Base-by-base conservation (phyloP, 2,113 vertebrate genomes). In the Hystrix cristata region DNA sequence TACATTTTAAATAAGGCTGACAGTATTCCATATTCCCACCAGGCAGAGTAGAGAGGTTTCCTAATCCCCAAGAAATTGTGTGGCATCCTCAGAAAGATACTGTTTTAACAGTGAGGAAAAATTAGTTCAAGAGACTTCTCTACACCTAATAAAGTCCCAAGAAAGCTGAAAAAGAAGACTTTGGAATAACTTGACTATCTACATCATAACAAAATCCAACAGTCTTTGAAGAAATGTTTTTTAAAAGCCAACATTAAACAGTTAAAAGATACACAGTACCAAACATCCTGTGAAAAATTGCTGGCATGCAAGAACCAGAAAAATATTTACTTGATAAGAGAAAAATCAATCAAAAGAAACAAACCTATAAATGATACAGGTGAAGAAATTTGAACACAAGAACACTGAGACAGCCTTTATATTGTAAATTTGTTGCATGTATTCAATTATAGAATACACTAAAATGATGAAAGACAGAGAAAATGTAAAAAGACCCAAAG, bases 311-410 rank as follows among this genome's bases (percentile, higher is more conserved):
- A 90, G 19, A 38, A 38, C 34, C 46, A 60, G 9, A 29, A 93
- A 93, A 88, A 85, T 69, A 59, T 60, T 57, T 89, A 65, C 13
- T 11, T 25, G 14, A n/a, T 16, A 92, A 82, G 29, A 84, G 43
- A 87, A 90, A 95, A 80, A 34, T 43, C 60, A 92, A 31, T 72
- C 69, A 87, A 84, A 12, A 93, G n/a, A 93, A 87, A 80, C 31
- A 87, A 59, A 79, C 5, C 13, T 11, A 67, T 31, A 88, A 25
- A 62, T 48, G 59, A 59, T 1, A 53, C 10, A 79, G 12, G 29
- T 83, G 11, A 67, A 48, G 1, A 72, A 87, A 93, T 72, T 60
- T 64, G 55, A 51, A 62, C 18, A 27, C 0, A 15, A 71, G 65
- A 62, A 71, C 18, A 94, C 90, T 87, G 53, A 90, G 87, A 90